phyloP scores from a whole-genome alignment of 2,797 vertebrate genomes.

The Manis pentadactyla region DNA sequence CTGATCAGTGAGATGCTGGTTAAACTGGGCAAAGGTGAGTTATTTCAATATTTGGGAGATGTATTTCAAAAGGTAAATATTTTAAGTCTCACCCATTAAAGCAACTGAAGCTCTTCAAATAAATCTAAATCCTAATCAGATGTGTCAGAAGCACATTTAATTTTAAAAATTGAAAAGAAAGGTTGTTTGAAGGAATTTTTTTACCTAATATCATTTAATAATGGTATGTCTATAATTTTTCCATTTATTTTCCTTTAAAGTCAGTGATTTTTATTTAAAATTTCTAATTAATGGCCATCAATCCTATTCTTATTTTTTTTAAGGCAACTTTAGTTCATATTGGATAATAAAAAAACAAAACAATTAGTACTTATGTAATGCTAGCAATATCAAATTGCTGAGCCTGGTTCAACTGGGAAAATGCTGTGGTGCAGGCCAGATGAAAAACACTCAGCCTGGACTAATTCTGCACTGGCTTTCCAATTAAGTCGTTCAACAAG shows the following conservation, averaged over 20 bases:
- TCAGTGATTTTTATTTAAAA: slow-evolving; percentile 34
- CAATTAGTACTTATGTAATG: slow-evolving; percentile 14
- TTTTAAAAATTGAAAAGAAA: slow-evolving; percentile 34
- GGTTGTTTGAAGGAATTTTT: slow-evolving; percentile 32
- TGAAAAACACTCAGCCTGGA: slow-evolving; percentile 3
- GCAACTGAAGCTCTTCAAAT: slow-evolving; percentile 39
- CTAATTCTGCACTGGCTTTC: slow-evolving; percentile 39
- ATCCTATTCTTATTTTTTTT: background rate
- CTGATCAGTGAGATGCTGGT: background rate
- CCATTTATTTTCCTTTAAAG: background rate
- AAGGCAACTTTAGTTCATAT: background rate
- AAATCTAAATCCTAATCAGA: slow-evolving; percentile 40
- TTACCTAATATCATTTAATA: background rate
- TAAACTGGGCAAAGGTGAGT: background rate
- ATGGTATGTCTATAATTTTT: background rate
- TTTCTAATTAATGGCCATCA: slow-evolving; percentile 2
- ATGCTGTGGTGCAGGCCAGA: background rate
- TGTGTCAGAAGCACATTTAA: background rate
- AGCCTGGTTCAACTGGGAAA: slow-evolving; percentile 37
- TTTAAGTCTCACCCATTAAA: slow-evolving; percentile 29
- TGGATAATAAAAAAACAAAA: background rate
- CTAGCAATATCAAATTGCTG: slow-evolving; percentile 19
- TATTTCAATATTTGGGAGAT: slow-evolving; percentile 15
- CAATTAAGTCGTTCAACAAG: background rate
- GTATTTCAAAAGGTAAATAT: background rate